Evolutionary conservation across 1,140 invertebrate genomes (phyloP), one percentile per base, ranked within the genome.

Genomic region (Brachionus manjavacas): DNA sequence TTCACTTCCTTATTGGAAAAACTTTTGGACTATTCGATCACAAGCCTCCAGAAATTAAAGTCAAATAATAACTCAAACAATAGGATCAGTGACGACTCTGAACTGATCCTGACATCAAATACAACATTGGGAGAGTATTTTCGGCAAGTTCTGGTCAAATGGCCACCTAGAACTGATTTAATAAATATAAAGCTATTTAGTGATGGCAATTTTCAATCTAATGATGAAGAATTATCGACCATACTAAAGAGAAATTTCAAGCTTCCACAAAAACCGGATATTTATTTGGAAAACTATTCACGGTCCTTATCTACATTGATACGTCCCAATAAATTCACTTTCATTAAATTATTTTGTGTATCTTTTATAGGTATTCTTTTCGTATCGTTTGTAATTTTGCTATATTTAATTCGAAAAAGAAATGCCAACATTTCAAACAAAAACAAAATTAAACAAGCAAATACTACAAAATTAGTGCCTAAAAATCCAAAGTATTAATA

Each of bases 271-370:
- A 72, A 72, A 72, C 31, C 68, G 16, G 68, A 72, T 20, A 41
- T 72, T 16, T 72, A 72, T 41, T 72, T 72, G 35, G 68, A 72
- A 16, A 72, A 72, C n/a, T 72, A 72, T 72, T 72, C 68, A 7
- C 68, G 35, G 2, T 72, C 68, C n/a, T 41, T 72, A 20, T 72
- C 68, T 0, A 39, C 68, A 41, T 41, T 72, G 28, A 41, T 72
- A 16, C 12, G 39, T 16, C 39, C 68, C 4, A 41, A 41, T 8
- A 35, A 72, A 41, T 72, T 41, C 41, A 39, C 39, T 9, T 72
- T 72, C 35, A 72, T 41, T 20, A 72, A 72, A 72, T 39, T 72
- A 14, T 72, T 72, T 39, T 72, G 31, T 41, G 31, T 72, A n/a
- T 39, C 68, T 4, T 72, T 72, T 43, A 41, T 72, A n/a, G 16